Evolutionary conservation across 2,888 invertebrate genomes (phyloP), one percentile per base, ranked within the genome.

Genomic region (Strigamia transsilvanica): DNA sequence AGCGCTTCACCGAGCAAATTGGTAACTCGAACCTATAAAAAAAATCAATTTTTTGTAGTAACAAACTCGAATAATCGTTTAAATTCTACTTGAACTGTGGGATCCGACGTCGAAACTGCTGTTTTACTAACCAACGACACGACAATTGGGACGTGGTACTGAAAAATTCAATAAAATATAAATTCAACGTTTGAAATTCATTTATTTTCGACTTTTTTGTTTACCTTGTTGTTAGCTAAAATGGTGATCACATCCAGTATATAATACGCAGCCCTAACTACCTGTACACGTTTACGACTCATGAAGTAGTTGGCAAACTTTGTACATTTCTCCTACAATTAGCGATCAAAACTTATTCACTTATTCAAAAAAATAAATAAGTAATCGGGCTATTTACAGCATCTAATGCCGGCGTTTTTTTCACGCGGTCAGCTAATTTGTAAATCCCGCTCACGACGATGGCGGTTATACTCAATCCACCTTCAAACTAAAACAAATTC

Each of bases 251-350:
- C 94, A 84, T 95, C 94, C 0, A 98, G 89, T 34, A 99, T 90
- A 82, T 93, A 91, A 84, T 93, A 92, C 6, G 94, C 94, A 42
- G 97, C 96, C 87, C 94, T 94, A 0, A 94, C 90, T 4, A 94
- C 92, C 87, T 94, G 96, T 2, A 98, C 97, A 78, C 96, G 95
- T 85, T 94, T 93, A 73, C 98, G 92, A 78, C 94, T 94, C 84
- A 97, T 89, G 86, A 98, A 91, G 90, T 98, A 99, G 87, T 94
- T 94, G 0, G 94, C 93, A 86, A 99, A 93, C 90, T 98, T 98
- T 80, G 94, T 91, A 1, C 93, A 92, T 89, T 97, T 97, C 34
- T 92, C 93, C 85, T 91, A 73, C 83, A 83, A 32, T 73, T 73
- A 73, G 13, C 13, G 21, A 73, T 5, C 13, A 15, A 73, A 32